Evolutionary conservation across 2,797 vertebrate species (phyloP), one percentile per base, ranked within the genome.

Genomic region (Fistularia tabacaria): DNA sequence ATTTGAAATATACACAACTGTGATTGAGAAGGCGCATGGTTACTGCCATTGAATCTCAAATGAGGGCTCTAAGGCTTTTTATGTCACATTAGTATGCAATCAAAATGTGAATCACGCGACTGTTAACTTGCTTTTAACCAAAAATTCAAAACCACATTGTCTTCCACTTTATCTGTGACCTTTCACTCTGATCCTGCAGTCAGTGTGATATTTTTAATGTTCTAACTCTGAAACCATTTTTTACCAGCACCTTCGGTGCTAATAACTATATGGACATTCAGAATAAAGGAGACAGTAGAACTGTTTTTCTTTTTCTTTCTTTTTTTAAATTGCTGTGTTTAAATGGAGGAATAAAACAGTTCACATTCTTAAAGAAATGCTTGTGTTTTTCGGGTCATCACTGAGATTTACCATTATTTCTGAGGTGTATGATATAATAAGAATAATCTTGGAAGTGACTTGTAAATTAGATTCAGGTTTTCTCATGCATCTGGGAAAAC

Each of bases 311-410:
- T 38, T 9, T 12, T 47, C 57, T 57, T 54, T n/a, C 43, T 51
- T 71, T 73, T 51, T 12, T 68, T 73, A 52, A 66, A 57, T 13
- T 61, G 59, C 40, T 57, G 57, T 68, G 73, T 59, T 69, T 40
- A 48, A 79, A 77, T 76, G 47, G 75, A 38, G 36, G 64, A 86
- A 87, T 84, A 79, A 86, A 86, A 70, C 51, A 38, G 46, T 74
- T 49, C 43, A 67, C 59, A 74, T 83, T 87, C 66, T 75, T 81
- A 67, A 69, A 60, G 4, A 9, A 0, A 1, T 14, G 38, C 1
- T 15, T 15, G 25, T 15, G 14, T 49, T 38, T 50, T 25, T 25
- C 5, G 25, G 25, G 2, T 25, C 25, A 25, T 25, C 25, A 25
- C 25, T 25, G 25, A 25, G 25, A 25, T 25, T 25, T 25, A 25